Evolutionary conservation across 2,888 invertebrate species (phyloP), one percentile per base, ranked within the genome.

Genomic region (Pollenia angustigena): DNA sequence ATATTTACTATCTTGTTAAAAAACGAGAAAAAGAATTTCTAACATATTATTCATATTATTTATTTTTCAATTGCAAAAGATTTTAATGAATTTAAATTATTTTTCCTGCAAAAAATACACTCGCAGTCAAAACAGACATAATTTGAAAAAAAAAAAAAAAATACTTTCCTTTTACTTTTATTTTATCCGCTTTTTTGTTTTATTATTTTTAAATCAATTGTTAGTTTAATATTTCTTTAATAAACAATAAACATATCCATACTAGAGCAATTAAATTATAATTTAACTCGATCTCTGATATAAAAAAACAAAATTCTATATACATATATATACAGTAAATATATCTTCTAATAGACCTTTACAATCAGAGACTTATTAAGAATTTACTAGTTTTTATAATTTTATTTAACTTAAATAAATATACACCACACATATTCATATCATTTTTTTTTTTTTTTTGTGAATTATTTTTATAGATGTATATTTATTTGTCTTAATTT

Each of bases 371-470:
- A 84, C 72, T 87, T 81, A 71, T 46, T 71, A 81, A 48, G 72
- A 83, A 78, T 83, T 84, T 87, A 87, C 48, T 83, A 83, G 80
- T 66, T 87, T 52, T 80, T 79, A 72, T 75, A 48, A n/a, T 78
- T 76, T 58, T 75, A 54, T 60, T 75, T 86, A 44, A 50, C 64
- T 72, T 50, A 75, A 54, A 68, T 44, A 62, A 32, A 32, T 32
- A 32, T 23, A 69, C 40, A 80, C 16, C 48, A 62, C 60, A 54
- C 60, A 54, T 60, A 42, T 76, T 80, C 80, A 85, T 85, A 85
- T 87, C 78, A 81, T 82, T 85, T 81, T 54, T 56, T 50, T 1
- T 44, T 60, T 16, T 1, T 48, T 54, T 56, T 66, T 81, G 23
- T 62, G 75, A 78, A 40, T 82, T 85, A 82, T 50, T 76, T 87